These are phyloP conservation scores for Calephelis virginiensis DNA, from an alignment of 1,140 invertebrate genomes.

Conservation along the genomic window DNA sequence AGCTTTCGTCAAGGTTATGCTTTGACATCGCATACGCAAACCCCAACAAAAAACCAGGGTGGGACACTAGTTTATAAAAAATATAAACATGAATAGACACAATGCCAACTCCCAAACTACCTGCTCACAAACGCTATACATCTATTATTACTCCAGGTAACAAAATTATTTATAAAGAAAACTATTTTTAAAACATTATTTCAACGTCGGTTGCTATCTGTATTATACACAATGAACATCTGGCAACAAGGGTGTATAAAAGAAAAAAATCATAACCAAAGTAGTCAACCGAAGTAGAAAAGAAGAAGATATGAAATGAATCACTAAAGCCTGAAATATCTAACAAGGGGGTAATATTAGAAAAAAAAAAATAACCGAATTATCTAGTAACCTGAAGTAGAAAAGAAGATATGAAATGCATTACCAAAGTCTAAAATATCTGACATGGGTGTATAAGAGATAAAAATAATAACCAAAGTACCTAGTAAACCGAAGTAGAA, in stretches of 20 bases:
- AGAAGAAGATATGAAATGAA: too few species aligned
- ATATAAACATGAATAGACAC: background rate
- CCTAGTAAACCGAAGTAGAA: too few species aligned
- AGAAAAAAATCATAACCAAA: conserved; percentile 22
- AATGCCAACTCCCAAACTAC: conserved; percentile 34
- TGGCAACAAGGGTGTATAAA: conserved; percentile 26
- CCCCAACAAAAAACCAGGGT: too few species aligned
- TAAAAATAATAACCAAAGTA: too few species aligned
- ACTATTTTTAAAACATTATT: conserved; percentile 44
- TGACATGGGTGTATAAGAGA: too few species aligned
- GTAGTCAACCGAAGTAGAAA: too few species aligned
- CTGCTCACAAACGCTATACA: conserved; percentile 41
- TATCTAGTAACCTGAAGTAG: too few species aligned
- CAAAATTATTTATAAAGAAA: conserved; percentile 46
- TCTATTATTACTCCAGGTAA: conserved; percentile 47
- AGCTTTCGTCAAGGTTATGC: too few species aligned
- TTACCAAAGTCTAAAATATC: too few species aligned
- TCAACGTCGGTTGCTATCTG: conserved; percentile 31
- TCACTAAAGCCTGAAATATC: too few species aligned
- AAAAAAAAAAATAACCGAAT: background rate
- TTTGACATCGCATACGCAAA: too few species aligned
- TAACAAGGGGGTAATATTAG: too few species aligned
- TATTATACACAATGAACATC: conserved; percentile 40
- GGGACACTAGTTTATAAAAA: background rate
- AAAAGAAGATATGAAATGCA: background rate